Evolutionary conservation across 2,888 invertebrate genomes (phyloP).

Genomic region (Geophilus truncorum): DNA sequence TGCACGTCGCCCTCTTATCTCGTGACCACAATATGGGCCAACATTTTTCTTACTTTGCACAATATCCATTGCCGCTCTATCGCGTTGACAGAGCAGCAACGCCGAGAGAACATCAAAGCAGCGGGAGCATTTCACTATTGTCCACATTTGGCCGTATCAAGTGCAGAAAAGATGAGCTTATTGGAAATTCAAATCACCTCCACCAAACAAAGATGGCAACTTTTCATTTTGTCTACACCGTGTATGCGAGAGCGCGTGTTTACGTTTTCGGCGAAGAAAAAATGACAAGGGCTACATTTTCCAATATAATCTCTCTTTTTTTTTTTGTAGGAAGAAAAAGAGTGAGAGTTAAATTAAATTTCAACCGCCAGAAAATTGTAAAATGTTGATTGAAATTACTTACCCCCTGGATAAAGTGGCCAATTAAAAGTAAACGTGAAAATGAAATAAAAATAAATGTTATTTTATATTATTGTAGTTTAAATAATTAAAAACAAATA

Average conservation of each 20-base stretch:
- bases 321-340: too few relatives aligned
- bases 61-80: constrained; percentile 6
- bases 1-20: constrained; percentile 4
- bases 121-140: constrained; percentile 4
- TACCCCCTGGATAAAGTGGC: not conserved
- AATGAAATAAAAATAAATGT: not conserved
- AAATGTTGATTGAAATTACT: not conserved
- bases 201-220: constrained; percentile 14
- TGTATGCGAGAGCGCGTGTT: not conserved
- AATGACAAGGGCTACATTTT: not conserved
- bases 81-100: not conserved
- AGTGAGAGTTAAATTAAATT: not conserved
- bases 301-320: not conserved
- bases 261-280: not conserved
- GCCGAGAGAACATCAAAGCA: constrained; percentile 5
- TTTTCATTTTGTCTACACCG: constrained; percentile 13
- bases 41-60: constrained; percentile 13
- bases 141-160: constrained; percentile 11
- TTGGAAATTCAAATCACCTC: constrained; percentile 13
- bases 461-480: not conserved
- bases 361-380: not conserved
- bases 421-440: not conserved
- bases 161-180: constrained; percentile 16
- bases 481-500: not conserved
- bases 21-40: constrained; percentile 14